Base-by-base conservation (phyloP, 2,888 invertebrate genomes). In the Dryadula phaetusa region DNA sequence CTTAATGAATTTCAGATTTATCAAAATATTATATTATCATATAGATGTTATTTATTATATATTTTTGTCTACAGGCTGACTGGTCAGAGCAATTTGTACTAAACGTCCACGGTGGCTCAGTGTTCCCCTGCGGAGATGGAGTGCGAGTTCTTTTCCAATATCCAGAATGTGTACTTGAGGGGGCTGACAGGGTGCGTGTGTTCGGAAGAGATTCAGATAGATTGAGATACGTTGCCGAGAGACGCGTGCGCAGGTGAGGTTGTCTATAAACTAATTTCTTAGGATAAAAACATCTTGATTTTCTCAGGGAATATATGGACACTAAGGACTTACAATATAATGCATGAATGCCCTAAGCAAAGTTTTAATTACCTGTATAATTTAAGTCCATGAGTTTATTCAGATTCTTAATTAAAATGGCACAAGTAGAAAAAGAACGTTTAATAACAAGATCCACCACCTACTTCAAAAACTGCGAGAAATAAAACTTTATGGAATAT, bases 1-100 rank as follows among this genome's bases (percentile, higher is more conserved):
- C n/a, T n/a, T n/a, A n/a, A n/a, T n/a, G n/a, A n/a, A n/a, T n/a
- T n/a, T n/a, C n/a, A n/a, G n/a, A n/a, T n/a, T n/a, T n/a, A n/a
- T 22, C 1, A 37, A 42, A 42, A 42, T 42, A 14, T 12, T 14
- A 37, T 37, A 37, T 0, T 7, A 1, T 42, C 2, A 42, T 16
- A 14, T 1, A 44, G 16, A 18, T 18, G 16, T 18, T 46, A 4
- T 20, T 20, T 5, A 12, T 8, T 14, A 12, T 46, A 4, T 0
- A 14, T 56, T 49, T 62, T 49, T 54, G 34, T 22, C 42, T 40
- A 0, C 84, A 96, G 96, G 96, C 96, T 53, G 96, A 96, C 77
- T 97, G 97, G 97, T 97, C 96, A 62, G 95, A 96, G 74, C 95
- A 96, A 81, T 97, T 96, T 81, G 96, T 97, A 18, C 94, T 97